Evolutionary conservation across 2,888 invertebrate species (phyloP), one percentile per base, ranked within the genome.

Genomic region (Oasisia sp.): DNA sequence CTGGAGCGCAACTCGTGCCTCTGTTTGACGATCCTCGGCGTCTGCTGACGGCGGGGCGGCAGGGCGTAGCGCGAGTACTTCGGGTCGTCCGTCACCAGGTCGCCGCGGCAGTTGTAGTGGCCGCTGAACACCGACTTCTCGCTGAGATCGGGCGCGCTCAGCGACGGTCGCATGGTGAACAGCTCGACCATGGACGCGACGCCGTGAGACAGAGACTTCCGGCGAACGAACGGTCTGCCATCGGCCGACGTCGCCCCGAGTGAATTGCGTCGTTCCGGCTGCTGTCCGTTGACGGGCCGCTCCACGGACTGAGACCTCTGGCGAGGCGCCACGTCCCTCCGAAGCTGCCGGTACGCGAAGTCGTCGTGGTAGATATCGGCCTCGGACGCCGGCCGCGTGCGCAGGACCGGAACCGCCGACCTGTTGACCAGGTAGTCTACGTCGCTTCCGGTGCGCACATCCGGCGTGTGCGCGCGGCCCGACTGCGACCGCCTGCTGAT

Each of bases 61-160:
- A 74, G 27, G 91, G 32, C 90, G 50, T 58, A 92, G 45, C 56
- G 74, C 89, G 58, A 91, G 89, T 7, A 89, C 45, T 91, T 92
- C 14, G 92, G 93, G 89, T 92, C 92, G 27, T 93, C 94, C 44
- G 92, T 56, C 89, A 91, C 91, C 27, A 92, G 92, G 14, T 92
- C 93, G n/a, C 92, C 94, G 19, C 91, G 56, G 11, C 50, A 90
- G 89, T 93, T 92, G 89, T 93, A 94, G 12, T 90, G 91, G 32
- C 93, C 93, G 14, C 93, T 92, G 89, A 94, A 94, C 8, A 94
- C 92, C 12, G 93, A 74, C 44, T 92, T 56, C 12, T 94, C 94
- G 14, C 94, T 94, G 44, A 96, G 93, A 92, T 95, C 95, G 8
- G 96, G 96, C 2, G 95, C 95, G 93, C 95, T 95, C 92, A 94